A percentile compares a stretch with the other conserved stretches of the same genome.
These are phyloP conservation scores for Allophyes oxyacanthae DNA, from an alignment of 2,888 invertebrate species.

Conservation along the genomic window DNA sequence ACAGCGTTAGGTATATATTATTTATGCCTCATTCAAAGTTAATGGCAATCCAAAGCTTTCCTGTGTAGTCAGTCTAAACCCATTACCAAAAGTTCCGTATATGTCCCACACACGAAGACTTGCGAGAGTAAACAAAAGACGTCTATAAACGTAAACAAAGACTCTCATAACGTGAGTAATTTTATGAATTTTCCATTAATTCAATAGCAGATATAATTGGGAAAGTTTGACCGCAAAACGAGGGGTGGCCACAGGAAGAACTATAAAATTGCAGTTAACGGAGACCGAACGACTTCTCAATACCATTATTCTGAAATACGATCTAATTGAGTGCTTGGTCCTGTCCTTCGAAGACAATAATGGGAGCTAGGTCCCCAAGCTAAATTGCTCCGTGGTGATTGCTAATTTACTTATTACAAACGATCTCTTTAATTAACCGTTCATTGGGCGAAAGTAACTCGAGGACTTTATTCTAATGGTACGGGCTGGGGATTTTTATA, in stretches of 20 bases:
- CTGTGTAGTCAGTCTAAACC: slow-evolving; percentile 12
- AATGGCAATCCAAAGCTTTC: slow-evolving; percentile 9
- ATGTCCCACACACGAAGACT: slow-evolving; percentile 33
- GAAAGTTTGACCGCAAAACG: slow-evolving; percentile 73
- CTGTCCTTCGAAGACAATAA: slow-evolving; percentile 56
- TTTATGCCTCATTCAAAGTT: too few species aligned
- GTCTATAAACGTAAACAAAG: slow-evolving; percentile 60
- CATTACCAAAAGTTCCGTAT: slow-evolving; percentile 34
- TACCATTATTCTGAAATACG: slow-evolving; percentile 77
- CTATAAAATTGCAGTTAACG: slow-evolving; percentile 81
- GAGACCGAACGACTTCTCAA: slow-evolving; percentile 73
- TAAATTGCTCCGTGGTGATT: slow-evolving; percentile 50
- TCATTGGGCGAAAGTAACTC: slow-evolving; percentile 34
- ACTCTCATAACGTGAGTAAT: slow-evolving; percentile 64
- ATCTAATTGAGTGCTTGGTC: slow-evolving; percentile 69
- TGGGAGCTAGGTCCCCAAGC: slow-evolving; percentile 41
- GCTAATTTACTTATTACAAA: slow-evolving; percentile 61
- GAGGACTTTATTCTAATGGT: slow-evolving; percentile 25
- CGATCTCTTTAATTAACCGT: slow-evolving; percentile 51
- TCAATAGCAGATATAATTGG: slow-evolving; percentile 76
- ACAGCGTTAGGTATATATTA: too few species aligned
- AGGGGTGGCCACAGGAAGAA: slow-evolving; percentile 68
- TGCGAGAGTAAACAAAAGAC: slow-evolving; percentile 48
- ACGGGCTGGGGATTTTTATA: slow-evolving; percentile 2
- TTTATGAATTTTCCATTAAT: slow-evolving; percentile 74